Evolutionary conservation across 1,140 invertebrate genomes (phyloP), one percentile per base, ranked within the genome.

Genomic region (Anagrus nilaparvatae): DNA sequence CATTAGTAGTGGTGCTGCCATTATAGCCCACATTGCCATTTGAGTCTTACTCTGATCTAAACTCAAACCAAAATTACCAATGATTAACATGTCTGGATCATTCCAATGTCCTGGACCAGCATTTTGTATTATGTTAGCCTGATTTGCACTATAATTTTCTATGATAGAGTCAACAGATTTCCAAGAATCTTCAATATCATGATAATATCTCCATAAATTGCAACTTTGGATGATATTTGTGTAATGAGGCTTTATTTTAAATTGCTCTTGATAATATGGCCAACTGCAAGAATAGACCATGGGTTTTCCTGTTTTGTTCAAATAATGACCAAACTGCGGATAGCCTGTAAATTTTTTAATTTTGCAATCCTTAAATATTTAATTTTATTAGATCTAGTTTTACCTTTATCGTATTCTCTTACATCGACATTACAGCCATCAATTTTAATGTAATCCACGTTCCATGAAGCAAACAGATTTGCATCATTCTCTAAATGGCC

Each of bases 221-320:
- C 94, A 98, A 53, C 84, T 76, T 40, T 84, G 74, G 45, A 84
- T 83, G 50, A 98, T 94, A 2, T 81, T 74, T 2, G 77, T 75
- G 60, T 87, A 97, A 64, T 97, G 89, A 1, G 89, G 87, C 79
- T n/a, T 71, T 57, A 86, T 79, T 14, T 84, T 82, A 43, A 81
- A 81, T 56, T 88, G 87, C 50, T 89, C 88, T 71, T 93, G 87
- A 64, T 95, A 94, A 29, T 90, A 88, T 4, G 95, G 94, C 95
- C 94, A 97, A 64, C 88, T 93, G 69, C 95, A 98, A 0, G 91
- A 93, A 65, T 94, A 98, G 14, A 97, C 73, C 81, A 98, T 97
- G 12, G 81, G 75, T 34, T 83, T 72, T 12, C 90, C 90, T 18
- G 94, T 97, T 51, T 75, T 74, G 72, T 84, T 97, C 29, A 98